Base-by-base conservation (phyloP, 2,113 vertebrate species). In the Amblyopsis rosae region DNA sequence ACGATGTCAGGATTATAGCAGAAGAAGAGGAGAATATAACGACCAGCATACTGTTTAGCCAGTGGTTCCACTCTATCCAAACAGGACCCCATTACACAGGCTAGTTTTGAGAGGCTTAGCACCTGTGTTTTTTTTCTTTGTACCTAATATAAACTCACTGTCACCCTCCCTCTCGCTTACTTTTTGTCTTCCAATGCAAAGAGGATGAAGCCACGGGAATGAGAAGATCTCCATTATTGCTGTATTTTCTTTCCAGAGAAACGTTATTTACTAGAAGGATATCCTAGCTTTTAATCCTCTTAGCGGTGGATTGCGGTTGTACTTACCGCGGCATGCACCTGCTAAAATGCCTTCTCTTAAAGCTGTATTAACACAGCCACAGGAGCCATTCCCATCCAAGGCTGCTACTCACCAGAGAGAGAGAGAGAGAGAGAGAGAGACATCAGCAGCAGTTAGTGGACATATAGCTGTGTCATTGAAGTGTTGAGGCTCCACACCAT, bases 251-350 rank as follows among this genome's bases (percentile, higher is more conserved):
- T 85, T 88, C 80, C 85, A 79, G 82, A 83, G 87, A 92, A 91
- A 89, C 73, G 80, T 93, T 93, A 92, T 93, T 92, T 93, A 92
- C 91, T 91, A 87, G 90, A 89, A 90, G 91, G 91, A 92, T 93
- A 91, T 91, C 89, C 90, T 82, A 84, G 83, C 86, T 91, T 88
- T 91, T 93, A 93, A 93, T 94, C 92, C 93, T 92, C 93, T 94
- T 94, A 94, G 88, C 63, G 79, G 82, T 92, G 90, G 90, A 92
- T 93, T 93, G 91, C 70, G 86, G 89, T 92, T 92, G 92, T 93
- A 92, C 89, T 90, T 91, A 92, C 90, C 92, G 89, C 87, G 32
- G 83, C 87, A 88, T 91, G 89, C 92, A 94, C 92, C 92, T 93
- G 91, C 90, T 93, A 91, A 93, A 93, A 86, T 86, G 87, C 87